Conservation (phyloP, 2,888 invertebrate genomes). For the Piscicola geometra region DNA sequence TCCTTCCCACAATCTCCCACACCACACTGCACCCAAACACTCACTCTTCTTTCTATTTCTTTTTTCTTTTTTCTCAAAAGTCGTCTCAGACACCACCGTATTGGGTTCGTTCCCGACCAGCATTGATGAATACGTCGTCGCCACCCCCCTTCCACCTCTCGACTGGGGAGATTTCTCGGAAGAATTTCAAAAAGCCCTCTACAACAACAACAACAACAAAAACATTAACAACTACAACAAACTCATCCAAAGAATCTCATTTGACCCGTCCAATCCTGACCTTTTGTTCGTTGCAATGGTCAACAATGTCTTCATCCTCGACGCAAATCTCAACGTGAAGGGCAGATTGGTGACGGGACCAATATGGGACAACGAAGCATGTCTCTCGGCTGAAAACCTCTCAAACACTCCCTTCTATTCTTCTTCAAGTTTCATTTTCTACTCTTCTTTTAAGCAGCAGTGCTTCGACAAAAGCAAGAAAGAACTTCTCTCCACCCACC, state of each 20-base stretch:
- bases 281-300: constrained; percentile 22
- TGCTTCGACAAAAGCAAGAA: neutral
- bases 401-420: neutral
- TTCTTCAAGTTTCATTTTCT: neutral
- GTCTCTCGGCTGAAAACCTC: neutral
- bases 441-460: neutral
- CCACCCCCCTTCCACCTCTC: neutral
- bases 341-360: constrained; percentile 28
- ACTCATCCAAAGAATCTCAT: neutral
- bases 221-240: neutral
- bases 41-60: no score
- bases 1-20: no score
- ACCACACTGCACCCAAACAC: no score
- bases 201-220: neutral
- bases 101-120: neutral
- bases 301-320: constrained; percentile 26
- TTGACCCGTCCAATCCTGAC: neutral
- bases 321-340: constrained; percentile 17
- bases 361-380: constrained; percentile 29
- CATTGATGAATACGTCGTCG: neutral
- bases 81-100: no score
- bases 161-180: neutral
- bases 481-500: constrained; percentile 35
- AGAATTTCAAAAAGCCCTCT: neutral
- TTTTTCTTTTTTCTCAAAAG: no score